Evolutionary conservation across 2,888 invertebrate species (phyloP), one percentile per base, ranked within the genome.

Genomic region (Nomada goodeniana): DNA sequence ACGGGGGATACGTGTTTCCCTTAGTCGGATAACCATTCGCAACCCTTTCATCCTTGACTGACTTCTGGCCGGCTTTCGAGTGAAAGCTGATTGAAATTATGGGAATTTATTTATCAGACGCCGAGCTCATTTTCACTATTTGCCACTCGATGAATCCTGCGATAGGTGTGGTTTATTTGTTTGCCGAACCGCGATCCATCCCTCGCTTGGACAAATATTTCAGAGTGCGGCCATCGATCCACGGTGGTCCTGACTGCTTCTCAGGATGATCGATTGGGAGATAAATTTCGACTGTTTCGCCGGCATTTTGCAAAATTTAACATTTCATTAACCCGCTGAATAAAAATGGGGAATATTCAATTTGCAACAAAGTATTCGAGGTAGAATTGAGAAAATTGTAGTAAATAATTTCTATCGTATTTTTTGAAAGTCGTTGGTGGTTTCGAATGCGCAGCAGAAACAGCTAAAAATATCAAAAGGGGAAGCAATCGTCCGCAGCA

Each of bases 371-470:
- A 36, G 36, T 1, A 5, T 36, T 26, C 26, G 2, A 26, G 26
- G 2, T 26, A 26, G 26, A 26, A 26, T 47, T 47, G 47, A 15
- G 23, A 47, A 11, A 47, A 15, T 47, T 47, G 47, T 47, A 15
- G 52, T 55, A 61, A 57, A 36, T 36, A 36, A 7, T 36, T 36
- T 7, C 53, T 26, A 74, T 74, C 47, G 57, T 26, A 26, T 69
- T 69, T 57, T 57, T 59, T 61, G 3, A 18, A 4, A 18, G 11
- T 15, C 36, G 11, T 13, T 11, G 52, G 72, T 7, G n/a, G 36
- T 29, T 47, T 47, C 18, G 57, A 60, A 60, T n/a, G 52, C 52
- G n/a, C 47, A 59, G 71, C 36, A 59, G 52, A 53, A 76, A 61
- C 20, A n/a, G 61, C 61, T 36, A 36, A 36, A 36, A 20, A 77